Percentiles rank a stretch among this genome's conserved stretches.
Conservation (phyloP, 1,140 invertebrate genomes). For the Drosophila punjabiensis region DNA sequence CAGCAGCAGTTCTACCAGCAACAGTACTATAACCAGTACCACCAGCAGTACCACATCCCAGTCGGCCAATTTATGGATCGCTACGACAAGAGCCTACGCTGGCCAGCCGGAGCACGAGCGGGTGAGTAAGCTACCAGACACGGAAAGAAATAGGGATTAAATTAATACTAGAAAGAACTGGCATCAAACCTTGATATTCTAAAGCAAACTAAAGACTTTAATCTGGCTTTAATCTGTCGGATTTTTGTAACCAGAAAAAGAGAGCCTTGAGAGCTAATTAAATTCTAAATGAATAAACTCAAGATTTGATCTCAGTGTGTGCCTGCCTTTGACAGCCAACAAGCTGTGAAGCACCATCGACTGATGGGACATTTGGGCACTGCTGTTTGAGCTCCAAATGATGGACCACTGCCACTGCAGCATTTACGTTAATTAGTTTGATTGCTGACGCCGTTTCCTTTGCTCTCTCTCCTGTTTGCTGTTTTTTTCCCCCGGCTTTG, state of each 20-base stretch:
- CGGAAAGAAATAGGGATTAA: neutral
- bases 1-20: slow-evolving; percentile 72
- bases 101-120: slow-evolving; percentile 67
- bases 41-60: slow-evolving; percentile 77
- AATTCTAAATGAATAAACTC: neutral
- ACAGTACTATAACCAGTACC: slow-evolving; percentile 73
- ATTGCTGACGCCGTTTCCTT: slow-evolving; percentile 32
- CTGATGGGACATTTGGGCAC: slow-evolving; percentile 28
- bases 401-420: slow-evolving; percentile 24
- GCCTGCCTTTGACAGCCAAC: slow-evolving; percentile 15
- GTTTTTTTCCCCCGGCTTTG: slow-evolving; percentile 17
- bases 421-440: slow-evolving; percentile 67
- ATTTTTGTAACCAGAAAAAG: neutral
- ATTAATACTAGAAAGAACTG: neutral
- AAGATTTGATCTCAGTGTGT: neutral
- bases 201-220: neutral
- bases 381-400: slow-evolving; percentile 29
- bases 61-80: slow-evolving; percentile 71
- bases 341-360: slow-evolving; percentile 23
- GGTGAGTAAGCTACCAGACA: slow-evolving; percentile 47
- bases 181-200: neutral
- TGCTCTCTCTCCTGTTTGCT: slow-evolving; percentile 9
- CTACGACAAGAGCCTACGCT: slow-evolving; percentile 81
- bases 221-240: neutral
- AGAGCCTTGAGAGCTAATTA: neutral